Base-by-base conservation (phyloP, 2,888 invertebrate species). In the Pyrgus malvae region DNA sequence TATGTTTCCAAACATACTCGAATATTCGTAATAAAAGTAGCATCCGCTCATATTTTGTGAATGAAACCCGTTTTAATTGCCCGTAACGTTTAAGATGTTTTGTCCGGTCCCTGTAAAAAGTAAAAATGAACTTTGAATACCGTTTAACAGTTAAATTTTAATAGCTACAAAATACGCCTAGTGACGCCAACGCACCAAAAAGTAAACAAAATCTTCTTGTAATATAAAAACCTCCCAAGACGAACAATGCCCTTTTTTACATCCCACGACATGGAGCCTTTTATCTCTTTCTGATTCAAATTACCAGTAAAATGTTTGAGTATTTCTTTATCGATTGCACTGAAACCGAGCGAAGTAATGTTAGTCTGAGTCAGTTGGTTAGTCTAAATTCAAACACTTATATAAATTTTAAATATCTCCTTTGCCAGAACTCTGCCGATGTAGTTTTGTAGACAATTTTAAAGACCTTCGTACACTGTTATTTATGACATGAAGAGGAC, bases 111-210 rank as follows among this genome's bases (percentile, higher is more conserved):
- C 16, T 9, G 27, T 16, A 41, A 29, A 29, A 12, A 40, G 23
- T 33, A 31, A 17, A 45, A 45, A 14, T 16, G 33, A 50, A 16
- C 23, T 33, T 44, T 37, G 44, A 53, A 45, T 53, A 53, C 51
- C 51, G 51, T 53, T 53, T 45, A 53, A 29, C 38, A 45, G 44
- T 53, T 53, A 53, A 53, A 53, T 37, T 45, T 45, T 53, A 53
- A 53, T 45, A 45, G 44, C 44, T 38, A 35, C 44, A 53, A 45
- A 48, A 38, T 37, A 27, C 37, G 44, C 44, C 35, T 51, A 23
- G 25, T 25, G 37, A 51, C 37, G 51, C 51, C 51, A 37, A 53
- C 51, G 51, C 42, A 53, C 51, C 44, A 44, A 51, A 35, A 51
- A 51, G 51, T 51, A 51, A 44, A 44, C 44, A 44, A 44, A 44